These are phyloP conservation scores for Pantherophis vulpinus DNA, from an alignment of 2,797 vertebrate genomes.

Conservation along the genomic window DNA sequence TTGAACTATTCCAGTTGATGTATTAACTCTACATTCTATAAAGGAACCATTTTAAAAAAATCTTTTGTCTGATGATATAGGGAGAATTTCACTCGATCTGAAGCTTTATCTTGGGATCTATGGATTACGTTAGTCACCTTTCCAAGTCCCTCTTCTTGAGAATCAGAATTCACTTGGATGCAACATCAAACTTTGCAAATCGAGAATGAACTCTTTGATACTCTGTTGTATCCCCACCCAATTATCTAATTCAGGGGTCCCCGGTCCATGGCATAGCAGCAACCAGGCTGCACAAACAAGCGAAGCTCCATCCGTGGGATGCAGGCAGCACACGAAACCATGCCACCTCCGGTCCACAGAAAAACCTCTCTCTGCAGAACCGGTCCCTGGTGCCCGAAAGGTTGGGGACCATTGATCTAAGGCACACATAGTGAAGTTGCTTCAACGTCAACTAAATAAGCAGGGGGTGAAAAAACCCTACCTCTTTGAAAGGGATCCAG, in stretches of 20 bases:
- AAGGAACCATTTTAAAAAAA: neutral
- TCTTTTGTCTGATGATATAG: neutral
- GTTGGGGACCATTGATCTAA: neutral
- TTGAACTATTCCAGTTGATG: neutral
- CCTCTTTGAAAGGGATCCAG: slow-evolving; percentile 98
- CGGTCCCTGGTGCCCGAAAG: too few relatives aligned
- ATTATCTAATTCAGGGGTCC: neutral
- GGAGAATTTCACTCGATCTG: neutral
- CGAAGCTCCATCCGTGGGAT: too few relatives aligned
- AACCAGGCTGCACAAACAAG: too few relatives aligned
- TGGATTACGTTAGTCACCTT: neutral
- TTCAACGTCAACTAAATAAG: neutral
- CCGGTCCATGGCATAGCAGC: too few relatives aligned
- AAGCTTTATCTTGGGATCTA: neutral
- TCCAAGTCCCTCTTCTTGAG: neutral
- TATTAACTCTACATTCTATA: neutral
- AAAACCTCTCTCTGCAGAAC: too few relatives aligned
- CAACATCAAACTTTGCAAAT: neutral
- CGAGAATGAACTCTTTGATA: neutral
- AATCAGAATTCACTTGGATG: neutral
- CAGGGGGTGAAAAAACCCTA: slow-evolving; percentile 34
- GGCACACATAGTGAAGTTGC: too few relatives aligned
- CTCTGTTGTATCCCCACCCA: neutral
- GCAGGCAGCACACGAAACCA: too few relatives aligned
- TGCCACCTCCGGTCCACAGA: fast-evolving